These are phyloP conservation scores for Gallinago nigripennis DNA, from an alignment of 2,797 vertebrate species.

Conservation along the genomic window DNA sequence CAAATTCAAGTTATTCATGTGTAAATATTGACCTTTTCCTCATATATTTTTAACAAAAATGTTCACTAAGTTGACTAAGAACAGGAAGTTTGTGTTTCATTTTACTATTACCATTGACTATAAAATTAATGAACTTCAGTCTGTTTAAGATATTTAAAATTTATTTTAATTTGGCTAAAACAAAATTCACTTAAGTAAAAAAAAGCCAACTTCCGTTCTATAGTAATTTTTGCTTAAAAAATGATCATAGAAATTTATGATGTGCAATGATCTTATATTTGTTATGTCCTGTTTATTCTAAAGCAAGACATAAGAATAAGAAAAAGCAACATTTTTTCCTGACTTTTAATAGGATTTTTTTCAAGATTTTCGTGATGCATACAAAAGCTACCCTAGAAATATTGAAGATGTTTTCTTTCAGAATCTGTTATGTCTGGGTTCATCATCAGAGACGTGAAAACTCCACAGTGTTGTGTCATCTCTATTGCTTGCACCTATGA, in stretches of 20 bases:
- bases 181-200: background rate
- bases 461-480: background rate
- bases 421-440: background rate
- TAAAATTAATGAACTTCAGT: background rate
- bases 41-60: background rate
- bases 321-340: background rate
- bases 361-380: background rate
- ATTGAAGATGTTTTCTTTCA: background rate
- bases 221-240: background rate
- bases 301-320: background rate
- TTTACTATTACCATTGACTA: background rate
- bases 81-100: background rate
- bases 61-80: background rate
- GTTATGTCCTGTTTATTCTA: background rate
- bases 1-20: background rate
- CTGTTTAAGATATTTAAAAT: background rate
- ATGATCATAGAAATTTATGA: background rate
- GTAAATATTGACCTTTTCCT: constrained; percentile 47
- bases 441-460: background rate
- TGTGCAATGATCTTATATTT: background rate
- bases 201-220: background rate
- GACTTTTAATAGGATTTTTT: background rate
- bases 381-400: background rate
- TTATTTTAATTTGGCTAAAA: background rate
- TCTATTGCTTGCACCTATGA: background rate